Evolutionary conservation across 2,797 vertebrate genomes (phyloP).

Genomic region (Argentina silus): DNA sequence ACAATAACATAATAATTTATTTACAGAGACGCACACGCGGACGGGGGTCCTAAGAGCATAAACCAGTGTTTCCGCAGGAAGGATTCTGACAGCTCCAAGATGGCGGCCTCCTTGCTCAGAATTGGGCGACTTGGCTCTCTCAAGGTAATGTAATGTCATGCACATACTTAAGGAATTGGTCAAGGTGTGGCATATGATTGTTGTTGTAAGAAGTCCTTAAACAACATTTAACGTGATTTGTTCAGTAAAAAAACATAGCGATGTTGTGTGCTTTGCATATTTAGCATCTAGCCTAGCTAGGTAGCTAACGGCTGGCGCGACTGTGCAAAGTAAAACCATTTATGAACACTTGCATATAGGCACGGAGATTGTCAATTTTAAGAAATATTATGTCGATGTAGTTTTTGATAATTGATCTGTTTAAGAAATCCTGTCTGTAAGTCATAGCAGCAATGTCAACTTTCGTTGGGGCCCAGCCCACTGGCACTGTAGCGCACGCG

Average conservation of each 20-base stretch:
- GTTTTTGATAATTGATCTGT: too few species aligned
- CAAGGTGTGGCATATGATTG: neutral
- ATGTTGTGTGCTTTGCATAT: neutral
- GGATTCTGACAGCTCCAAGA: slow-evolving; percentile 43
- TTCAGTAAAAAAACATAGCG: neutral
- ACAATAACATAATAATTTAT: neutral
- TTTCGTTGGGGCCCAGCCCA: too few species aligned
- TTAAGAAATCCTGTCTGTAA: too few species aligned
- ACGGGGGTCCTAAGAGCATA: neutral
- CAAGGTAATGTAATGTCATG: slow-evolving; percentile 67
- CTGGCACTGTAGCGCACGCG: too few species aligned
- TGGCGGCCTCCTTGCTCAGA: slow-evolving; percentile 75
- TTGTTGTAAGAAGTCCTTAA: neutral
- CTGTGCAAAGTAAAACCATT: too few species aligned
- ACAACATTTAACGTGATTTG: neutral
- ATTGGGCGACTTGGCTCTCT: slow-evolving; percentile 63
- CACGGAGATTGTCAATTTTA: too few species aligned
- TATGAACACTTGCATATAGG: too few species aligned
- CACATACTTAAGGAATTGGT: neutral
- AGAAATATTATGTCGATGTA: too few species aligned
- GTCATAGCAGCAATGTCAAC: too few species aligned
- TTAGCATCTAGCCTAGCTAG: neutral
- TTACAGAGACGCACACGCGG: neutral
- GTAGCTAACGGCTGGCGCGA: neutral
- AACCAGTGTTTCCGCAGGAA: slow-evolving; percentile 18